Conservation (phyloP, 1,140 invertebrate genomes). For the Drosophila rufa region DNA sequence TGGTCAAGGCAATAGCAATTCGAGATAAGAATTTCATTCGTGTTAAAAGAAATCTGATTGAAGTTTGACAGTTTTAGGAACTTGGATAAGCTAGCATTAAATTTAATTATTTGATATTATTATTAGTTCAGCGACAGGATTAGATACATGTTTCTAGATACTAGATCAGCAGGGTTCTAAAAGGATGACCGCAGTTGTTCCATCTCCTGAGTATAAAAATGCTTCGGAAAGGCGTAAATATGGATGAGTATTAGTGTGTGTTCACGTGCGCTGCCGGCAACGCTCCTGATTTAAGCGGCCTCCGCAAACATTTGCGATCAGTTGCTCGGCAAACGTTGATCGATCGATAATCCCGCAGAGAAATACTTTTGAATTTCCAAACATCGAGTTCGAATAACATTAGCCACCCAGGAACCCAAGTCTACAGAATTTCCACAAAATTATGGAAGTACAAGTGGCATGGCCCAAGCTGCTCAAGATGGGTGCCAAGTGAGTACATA, state of each 20-base stretch:
- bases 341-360: not conserved
- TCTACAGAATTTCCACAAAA: not conserved
- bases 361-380: not conserved
- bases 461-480: conserved; percentile 58
- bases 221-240: conserved; percentile 1
- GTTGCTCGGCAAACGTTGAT: conserved; percentile 25
- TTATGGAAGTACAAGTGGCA: conserved; percentile 63
- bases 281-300: conserved; percentile 13
- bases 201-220: not conserved
- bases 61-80: too few relatives aligned
- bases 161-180: not conserved
- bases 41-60: too few relatives aligned
- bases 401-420: not conserved
- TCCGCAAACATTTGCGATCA: conserved; percentile 11
- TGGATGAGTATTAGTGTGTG: not conserved
- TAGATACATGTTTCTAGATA: too few relatives aligned
- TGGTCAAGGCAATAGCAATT: not conserved
- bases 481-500: conserved; percentile 58
- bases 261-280: conserved; percentile 9
- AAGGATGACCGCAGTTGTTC: too few relatives aligned
- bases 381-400: not conserved
- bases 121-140: too few relatives aligned
- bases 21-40: too few relatives aligned
- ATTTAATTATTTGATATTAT: too few relatives aligned
- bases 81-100: too few relatives aligned